Evolutionary conservation across 2,113 vertebrate species (phyloP).

Genomic region (Onychostruthus taczanowskii): DNA sequence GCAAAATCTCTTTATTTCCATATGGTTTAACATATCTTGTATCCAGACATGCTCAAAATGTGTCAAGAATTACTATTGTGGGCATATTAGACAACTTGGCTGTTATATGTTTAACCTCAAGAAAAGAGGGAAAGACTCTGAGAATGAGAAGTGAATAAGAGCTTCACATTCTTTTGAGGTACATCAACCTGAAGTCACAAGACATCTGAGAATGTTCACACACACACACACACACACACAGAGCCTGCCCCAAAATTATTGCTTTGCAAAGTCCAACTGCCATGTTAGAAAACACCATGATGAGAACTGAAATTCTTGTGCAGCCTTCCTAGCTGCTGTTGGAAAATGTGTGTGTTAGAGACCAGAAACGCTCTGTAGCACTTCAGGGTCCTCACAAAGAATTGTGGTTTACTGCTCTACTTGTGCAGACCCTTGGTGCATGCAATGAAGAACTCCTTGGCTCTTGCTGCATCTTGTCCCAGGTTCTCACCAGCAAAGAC

Average conservation of each 20-base stretch:
- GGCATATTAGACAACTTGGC: conserved; percentile 46
- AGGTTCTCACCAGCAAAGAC: neutral
- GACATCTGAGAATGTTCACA: neutral
- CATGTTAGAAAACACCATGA: accelerated
- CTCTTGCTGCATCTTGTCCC: neutral
- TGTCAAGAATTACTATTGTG: conserved; percentile 54
- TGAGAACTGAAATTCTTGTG: neutral
- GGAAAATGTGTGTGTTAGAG: neutral
- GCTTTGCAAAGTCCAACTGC: neutral
- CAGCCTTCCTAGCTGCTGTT: neutral
- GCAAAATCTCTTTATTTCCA: conserved; percentile 12
- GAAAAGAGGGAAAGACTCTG: neutral
- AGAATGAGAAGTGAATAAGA: neutral
- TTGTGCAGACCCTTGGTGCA: neutral
- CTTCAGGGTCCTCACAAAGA: neutral
- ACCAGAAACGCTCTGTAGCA: neutral
- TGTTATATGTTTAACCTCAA: conserved; percentile 28
- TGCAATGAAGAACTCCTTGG: neutral
- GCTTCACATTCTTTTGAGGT: neutral
- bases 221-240: neutral
- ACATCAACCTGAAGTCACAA: neutral
- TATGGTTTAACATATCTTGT: conserved; percentile 39
- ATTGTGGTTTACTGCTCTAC: accelerated
- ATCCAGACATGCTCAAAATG: conserved; percentile 33
- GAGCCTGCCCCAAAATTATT: accelerated